Percentiles rank a stretch among this genome's conserved stretches.
phyloP scores from a whole-genome alignment of 1,140 invertebrate genomes.

The Atta colombica region DNA sequence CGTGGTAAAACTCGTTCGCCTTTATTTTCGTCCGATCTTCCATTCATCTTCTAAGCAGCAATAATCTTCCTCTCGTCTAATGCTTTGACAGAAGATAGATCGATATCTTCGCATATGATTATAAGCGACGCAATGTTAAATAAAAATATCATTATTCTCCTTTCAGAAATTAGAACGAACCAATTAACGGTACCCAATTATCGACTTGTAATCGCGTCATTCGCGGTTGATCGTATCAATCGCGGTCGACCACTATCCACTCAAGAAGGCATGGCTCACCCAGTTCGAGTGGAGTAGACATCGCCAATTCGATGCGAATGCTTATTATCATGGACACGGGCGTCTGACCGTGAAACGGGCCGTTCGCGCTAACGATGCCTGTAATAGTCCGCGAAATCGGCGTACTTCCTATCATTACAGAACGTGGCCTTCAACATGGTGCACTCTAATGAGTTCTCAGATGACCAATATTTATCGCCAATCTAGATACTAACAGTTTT shows the following conservation, averaged over 20 bases:
- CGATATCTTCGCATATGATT: slow-evolving; percentile 19
- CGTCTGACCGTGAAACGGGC: slow-evolving; percentile 75
- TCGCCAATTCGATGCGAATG: slow-evolving; percentile 39
- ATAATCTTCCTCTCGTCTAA: neutral
- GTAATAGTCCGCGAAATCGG: slow-evolving; percentile 75
- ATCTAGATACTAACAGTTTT: slow-evolving; percentile 43
- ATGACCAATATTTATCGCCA: slow-evolving; percentile 49
- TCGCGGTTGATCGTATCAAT: slow-evolving; percentile 53
- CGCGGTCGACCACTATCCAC: slow-evolving; percentile 29
- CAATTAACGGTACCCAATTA: slow-evolving; percentile 51
- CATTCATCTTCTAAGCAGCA: slow-evolving; percentile 53
- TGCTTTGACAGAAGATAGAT: slow-evolving; percentile 35
- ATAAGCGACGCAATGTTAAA: slow-evolving; percentile 6
- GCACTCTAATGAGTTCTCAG: slow-evolving; percentile 51
- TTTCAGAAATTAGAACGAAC: slow-evolving; percentile 39
- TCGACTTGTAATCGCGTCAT: slow-evolving; percentile 49
- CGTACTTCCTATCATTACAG: slow-evolving; percentile 73
- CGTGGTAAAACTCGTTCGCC: slow-evolving; percentile 43
- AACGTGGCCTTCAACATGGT: slow-evolving; percentile 40
- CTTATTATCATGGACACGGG: slow-evolving; percentile 65
- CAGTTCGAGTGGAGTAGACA: slow-evolving; percentile 30
- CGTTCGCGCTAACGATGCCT: slow-evolving; percentile 73
- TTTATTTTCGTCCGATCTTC: slow-evolving; percentile 38
- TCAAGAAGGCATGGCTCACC: slow-evolving; percentile 30
- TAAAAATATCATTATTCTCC: slow-evolving; percentile 36